A percentile compares a stretch with the other conserved stretches of the same genome.
phyloP scores from a whole-genome alignment of 2,888 invertebrate species.

The Spisula subtruncata region DNA sequence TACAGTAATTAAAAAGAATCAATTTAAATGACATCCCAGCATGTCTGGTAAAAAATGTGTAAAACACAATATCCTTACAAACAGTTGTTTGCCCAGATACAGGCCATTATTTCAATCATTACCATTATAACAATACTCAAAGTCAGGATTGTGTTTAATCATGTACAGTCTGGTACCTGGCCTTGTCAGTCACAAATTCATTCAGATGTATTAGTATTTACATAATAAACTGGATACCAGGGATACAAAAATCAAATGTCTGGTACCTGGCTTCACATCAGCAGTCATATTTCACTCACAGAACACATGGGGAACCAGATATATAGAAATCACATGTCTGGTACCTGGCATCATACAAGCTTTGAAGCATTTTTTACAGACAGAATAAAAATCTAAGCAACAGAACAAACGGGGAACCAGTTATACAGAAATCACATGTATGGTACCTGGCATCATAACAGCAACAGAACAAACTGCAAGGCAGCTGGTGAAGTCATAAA shows the following conservation, averaged over 20 bases:
- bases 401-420: too few relatives aligned
- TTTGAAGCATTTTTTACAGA: constrained; percentile 1
- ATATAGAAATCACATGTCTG: background rate
- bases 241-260: background rate
- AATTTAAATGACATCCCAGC: too few relatives aligned
- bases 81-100: background rate
- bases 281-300: constrained; percentile 8
- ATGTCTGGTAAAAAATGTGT: background rate
- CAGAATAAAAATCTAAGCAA: constrained; percentile 20
- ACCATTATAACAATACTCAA: background rate
- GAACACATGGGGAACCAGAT: background rate
- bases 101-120: constrained; percentile 23
- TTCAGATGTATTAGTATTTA: background rate
- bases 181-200: background rate
- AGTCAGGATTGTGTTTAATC: background rate
- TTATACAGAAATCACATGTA: too few relatives aligned
- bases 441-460: too few relatives aligned
- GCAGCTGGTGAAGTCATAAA: constrained; percentile 51
- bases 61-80: background rate
- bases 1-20: too few relatives aligned
- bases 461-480: constrained; percentile 31
- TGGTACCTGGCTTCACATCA: background rate
- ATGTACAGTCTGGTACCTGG: background rate
- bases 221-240: background rate
- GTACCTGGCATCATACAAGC: background rate